Evolutionary conservation across 2,888 invertebrate genomes (phyloP), one percentile per base, ranked within the genome.

Genomic region (Parapristionchus giblindavisi): DNA sequence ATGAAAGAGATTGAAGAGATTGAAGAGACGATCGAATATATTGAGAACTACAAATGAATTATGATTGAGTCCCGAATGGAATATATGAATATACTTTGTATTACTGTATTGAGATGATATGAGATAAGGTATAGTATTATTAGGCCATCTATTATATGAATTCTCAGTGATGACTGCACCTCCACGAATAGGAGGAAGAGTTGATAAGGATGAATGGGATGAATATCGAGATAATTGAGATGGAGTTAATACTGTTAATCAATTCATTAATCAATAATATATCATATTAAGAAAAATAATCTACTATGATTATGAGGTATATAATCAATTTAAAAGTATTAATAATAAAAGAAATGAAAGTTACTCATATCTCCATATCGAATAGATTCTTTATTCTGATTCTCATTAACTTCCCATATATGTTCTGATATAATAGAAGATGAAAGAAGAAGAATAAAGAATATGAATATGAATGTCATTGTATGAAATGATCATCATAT

Each of bases 61-160:
- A 52, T 32, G 11, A 34, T 29, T 58, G n/a, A 14, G 14, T 1
- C 56, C 27, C 17, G 34, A 8, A 36, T 36, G 24, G 27, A 6
- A 3, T 24, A 43, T 43, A 17, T 27, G 48, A 27, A 36, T 54
- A 8, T n/a, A 70, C 52, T 70, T 70, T 38, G 27, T 27, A 0
- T 1, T 58, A 34, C 66, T 77, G 71, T 85, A 85, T 68, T 83
- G 81, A 1, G 78, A 74, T 6, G 83, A 83, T 24, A 85, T 76
- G 8, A 72, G 48, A 63, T 71, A 83, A 2, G 85, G 85, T 3
- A 85, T 78, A 27, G 79, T 76, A 48, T 84, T 85, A 38, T 82
- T 77, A n/a, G 72, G 75, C 83, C 81, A 83, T 65, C 83, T 54
- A 71, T 83, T 83, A 60, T 76, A 75, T 2, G 77, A 61, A n/a